A percentile compares a stretch with the other conserved stretches of the same genome.
Evolutionary conservation across 2,797 vertebrate genomes (phyloP).

Genomic region (Sphaeramia orbicularis): DNA sequence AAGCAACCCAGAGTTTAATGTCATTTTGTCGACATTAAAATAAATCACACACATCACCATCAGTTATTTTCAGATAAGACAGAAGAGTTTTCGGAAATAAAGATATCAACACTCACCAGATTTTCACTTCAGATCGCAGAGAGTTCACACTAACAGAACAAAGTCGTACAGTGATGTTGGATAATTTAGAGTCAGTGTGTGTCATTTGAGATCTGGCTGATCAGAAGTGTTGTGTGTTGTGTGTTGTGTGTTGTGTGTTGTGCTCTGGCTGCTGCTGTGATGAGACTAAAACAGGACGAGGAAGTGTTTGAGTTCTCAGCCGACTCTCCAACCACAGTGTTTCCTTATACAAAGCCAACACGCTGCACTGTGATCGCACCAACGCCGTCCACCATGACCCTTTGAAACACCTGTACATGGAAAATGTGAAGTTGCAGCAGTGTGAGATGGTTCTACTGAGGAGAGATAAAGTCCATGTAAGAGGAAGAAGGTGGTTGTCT

Average conservation of each 20-base stretch:
- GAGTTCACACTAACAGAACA: conserved; percentile 1
- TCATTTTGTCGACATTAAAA: too few species aligned
- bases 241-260: conserved; percentile 16
- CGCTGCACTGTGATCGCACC: conserved; percentile 4
- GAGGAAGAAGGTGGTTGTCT: conserved; percentile 36
- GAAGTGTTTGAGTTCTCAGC: conserved; percentile 64
- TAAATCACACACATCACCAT: too few species aligned
- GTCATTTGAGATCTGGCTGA: conserved; percentile 33
- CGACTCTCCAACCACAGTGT: conserved; percentile 60
- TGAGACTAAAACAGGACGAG: conserved; percentile 50
- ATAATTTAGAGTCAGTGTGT: not conserved
- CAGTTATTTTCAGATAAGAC: too few species aligned
- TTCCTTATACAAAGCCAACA: conserved; percentile 67
- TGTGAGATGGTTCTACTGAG: not conserved
- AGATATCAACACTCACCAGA: conserved; percentile 23
- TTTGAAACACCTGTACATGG: not conserved
- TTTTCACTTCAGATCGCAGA: conserved; percentile 6
- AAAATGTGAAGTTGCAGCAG: not conserved
- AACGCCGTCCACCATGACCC: not conserved
- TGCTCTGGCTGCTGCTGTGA: conserved; percentile 15
- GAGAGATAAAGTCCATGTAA: not conserved
- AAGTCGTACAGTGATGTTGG: not conserved
- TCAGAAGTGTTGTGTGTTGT: not conserved
- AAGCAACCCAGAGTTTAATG: too few species aligned
- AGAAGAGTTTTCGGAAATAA: conserved; percentile 4